Conservation (phyloP, 2,797 vertebrate genomes). For the Channallabes apus region DNA sequence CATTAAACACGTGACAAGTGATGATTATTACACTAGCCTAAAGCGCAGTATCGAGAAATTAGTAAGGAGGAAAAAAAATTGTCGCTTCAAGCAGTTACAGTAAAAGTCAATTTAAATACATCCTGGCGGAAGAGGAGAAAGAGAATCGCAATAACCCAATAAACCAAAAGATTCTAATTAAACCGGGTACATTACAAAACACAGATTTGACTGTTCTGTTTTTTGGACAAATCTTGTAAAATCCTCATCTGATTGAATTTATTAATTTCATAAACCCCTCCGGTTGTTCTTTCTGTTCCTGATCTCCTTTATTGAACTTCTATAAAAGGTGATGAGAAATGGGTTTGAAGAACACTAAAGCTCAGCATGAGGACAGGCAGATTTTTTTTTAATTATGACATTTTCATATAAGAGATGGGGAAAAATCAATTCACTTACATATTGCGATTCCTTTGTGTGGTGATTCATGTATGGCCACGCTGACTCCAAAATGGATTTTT, state of each 20-base stretch:
- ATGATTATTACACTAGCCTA: slow-evolving; percentile 5
- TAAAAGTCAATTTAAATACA: not conserved
- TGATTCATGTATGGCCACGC: too few species aligned
- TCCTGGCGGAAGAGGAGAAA: not conserved
- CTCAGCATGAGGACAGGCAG: not conserved
- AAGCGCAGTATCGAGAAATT: not conserved
- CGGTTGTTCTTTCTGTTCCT: not conserved
- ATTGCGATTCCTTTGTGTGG: too few species aligned
- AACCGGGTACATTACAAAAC: not conserved
- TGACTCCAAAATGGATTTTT: too few species aligned
- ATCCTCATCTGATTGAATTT: not conserved
- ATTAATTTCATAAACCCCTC: not conserved
- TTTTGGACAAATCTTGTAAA: not conserved
- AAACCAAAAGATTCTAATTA: not conserved
- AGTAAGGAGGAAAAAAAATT: not conserved
- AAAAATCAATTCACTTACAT: too few species aligned
- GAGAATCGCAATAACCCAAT: not conserved
- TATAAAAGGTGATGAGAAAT: not conserved
- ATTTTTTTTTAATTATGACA: not conserved
- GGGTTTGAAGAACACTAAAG: not conserved
- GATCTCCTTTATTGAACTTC: not conserved
- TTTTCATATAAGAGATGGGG: too few species aligned
- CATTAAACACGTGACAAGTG: not conserved
- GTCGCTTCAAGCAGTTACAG: not conserved
- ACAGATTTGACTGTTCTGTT: not conserved